Evolutionary conservation across 2,888 invertebrate species (phyloP).

Genomic region (Laspeyria flexula): DNA sequence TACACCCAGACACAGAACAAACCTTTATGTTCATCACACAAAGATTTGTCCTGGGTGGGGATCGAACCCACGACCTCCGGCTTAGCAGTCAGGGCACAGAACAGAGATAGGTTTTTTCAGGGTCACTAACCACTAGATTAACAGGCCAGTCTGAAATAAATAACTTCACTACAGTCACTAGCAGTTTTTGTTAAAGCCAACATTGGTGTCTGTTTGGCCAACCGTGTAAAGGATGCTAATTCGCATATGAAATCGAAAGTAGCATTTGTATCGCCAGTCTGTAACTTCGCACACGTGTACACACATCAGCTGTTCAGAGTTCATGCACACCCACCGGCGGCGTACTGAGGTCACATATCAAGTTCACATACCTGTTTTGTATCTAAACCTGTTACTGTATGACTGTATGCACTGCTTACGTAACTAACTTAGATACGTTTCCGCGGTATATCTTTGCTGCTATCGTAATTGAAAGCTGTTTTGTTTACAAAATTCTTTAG

Average conservation of each 20-base stretch:
- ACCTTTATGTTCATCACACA: no score
- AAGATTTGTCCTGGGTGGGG: no score
- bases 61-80: no score
- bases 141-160: no score
- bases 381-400: conserved; percentile 63
- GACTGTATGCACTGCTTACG: conserved; percentile 51
- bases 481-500: neutral
- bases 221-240: no score
- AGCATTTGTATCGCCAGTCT: conserved; percentile 45
- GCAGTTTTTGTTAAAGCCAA: no score
- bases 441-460: conserved; percentile 52
- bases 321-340: conserved; percentile 66
- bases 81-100: no score
- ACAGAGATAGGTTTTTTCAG: no score
- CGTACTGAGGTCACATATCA: conserved; percentile 76
- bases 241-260: neutral
- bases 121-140: no score
- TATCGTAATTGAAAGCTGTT: conserved; percentile 27
- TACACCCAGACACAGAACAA: no score
- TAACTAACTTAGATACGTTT: conserved; percentile 44
- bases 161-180: no score
- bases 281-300: conserved; percentile 55
- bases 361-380: conserved; percentile 74
- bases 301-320: conserved; percentile 59
- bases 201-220: no score